Evolutionary conservation across 2,888 invertebrate species (phyloP).

Genomic region (Andrena bicolor): DNA sequence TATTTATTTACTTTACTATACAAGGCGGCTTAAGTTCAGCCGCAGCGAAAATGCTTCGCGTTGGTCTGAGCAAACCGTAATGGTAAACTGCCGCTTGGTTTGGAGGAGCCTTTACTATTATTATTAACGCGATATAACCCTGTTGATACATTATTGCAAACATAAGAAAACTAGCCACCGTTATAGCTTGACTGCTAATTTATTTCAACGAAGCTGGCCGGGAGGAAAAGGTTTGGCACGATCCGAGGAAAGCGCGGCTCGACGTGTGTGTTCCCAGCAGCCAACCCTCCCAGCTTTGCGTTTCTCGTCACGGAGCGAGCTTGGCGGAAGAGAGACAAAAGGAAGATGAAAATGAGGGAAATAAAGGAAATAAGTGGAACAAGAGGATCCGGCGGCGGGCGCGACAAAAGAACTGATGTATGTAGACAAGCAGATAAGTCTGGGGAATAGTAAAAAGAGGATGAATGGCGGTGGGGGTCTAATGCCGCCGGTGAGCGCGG

Average conservation of each 20-base stretch:
- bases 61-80: too few relatives aligned
- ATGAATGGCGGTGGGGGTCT: neutral
- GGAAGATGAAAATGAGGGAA: conserved; percentile 45
- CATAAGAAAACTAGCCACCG: neutral
- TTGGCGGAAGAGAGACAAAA: conserved; percentile 22
- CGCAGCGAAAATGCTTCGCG: too few relatives aligned
- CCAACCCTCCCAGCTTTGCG: conserved; percentile 9
- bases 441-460: conserved; percentile 24
- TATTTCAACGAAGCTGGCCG: neutral
- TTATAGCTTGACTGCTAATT: neutral
- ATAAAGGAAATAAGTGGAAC: conserved; percentile 45
- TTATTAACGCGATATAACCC: too few relatives aligned
- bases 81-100: too few relatives aligned
- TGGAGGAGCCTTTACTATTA: too few relatives aligned
- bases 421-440: conserved; percentile 23
- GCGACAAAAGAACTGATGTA: conserved; percentile 30
- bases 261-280: conserved; percentile 38
- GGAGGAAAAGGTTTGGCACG: neutral
- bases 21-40: too few relatives aligned
- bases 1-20: too few relatives aligned
- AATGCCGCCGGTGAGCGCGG: conserved; percentile 15
- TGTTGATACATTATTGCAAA: too few relatives aligned
- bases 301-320: conserved; percentile 40
- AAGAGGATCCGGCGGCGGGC: neutral
- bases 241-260: conserved; percentile 11